phyloP scores from a whole-genome alignment of 2,113 vertebrate genomes.

The Otus sunia region DNA sequence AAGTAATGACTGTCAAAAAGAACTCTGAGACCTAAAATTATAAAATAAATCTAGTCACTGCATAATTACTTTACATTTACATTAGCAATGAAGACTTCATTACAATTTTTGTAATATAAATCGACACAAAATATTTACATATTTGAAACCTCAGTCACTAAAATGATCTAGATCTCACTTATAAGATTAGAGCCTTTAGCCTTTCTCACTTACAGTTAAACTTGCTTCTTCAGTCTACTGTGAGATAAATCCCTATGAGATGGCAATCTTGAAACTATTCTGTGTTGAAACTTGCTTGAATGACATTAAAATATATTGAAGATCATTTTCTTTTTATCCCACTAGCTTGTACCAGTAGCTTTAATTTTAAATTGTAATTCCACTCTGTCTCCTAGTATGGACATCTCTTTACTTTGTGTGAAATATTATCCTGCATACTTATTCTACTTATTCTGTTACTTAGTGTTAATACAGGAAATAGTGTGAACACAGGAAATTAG shows the following conservation, averaged over 20 bases:
- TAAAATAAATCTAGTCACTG: neutral
- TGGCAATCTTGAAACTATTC: neutral
- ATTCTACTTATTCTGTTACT: neutral
- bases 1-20: neutral
- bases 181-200: neutral
- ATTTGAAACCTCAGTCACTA: neutral
- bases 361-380: neutral
- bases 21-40: neutral
- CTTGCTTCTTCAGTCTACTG: neutral
- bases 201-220: neutral
- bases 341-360: neutral
- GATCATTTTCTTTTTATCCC: neutral
- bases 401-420: neutral
- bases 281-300: neutral
- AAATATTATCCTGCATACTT: neutral
- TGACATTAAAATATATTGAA: neutral
- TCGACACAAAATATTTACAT: neutral
- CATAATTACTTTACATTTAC: constrained; percentile 36
- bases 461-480: constrained; percentile 23
- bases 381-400: neutral
- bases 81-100: constrained; percentile 23
- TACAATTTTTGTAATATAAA: neutral
- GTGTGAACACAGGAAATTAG: constrained; percentile 41
- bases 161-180: neutral
- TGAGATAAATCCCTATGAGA: neutral